phyloP scores from a whole-genome alignment of 1,140 invertebrate genomes.

The Sitodiplosis mosellana region DNA sequence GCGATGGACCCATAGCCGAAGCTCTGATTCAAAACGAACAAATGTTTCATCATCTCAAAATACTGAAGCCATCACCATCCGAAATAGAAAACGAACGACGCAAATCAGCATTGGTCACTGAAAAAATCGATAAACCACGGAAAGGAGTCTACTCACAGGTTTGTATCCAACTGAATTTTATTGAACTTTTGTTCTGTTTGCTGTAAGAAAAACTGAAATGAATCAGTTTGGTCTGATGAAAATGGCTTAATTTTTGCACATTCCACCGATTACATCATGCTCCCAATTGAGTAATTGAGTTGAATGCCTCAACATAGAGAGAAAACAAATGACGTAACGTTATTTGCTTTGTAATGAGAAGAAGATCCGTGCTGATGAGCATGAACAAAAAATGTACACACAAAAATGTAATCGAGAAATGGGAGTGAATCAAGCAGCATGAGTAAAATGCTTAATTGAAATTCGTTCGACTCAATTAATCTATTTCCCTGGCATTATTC shows the following conservation, averaged over 20 bases:
- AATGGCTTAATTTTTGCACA: neutral
- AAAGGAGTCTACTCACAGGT: constrained; percentile 5
- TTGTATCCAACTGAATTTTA: no score
- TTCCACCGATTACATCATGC: neutral
- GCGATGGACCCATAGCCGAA: constrained; percentile 1
- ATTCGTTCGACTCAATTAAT: no score
- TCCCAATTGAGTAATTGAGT: neutral
- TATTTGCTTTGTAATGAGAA: neutral
- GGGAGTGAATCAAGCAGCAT: neutral
- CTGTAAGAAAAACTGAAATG: neutral
- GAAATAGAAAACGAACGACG: neutral
- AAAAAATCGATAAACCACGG: constrained; percentile 1
- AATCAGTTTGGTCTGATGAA: neutral
- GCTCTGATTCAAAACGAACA: constrained; percentile 1
- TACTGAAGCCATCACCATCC: constrained; percentile 1
- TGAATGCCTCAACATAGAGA: neutral
- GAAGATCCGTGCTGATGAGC: no score
- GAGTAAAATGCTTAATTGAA: neutral
- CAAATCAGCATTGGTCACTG: neutral
- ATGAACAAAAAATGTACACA: no score
- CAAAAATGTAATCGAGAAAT: neutral
- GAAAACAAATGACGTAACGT: no score
- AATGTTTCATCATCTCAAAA: constrained; percentile 5
- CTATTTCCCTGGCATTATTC: no score
- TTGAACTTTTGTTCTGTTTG: no score